These are phyloP conservation scores for Carollia perspicillata DNA, from an alignment of 2,113 vertebrate species.

Conservation along the genomic window DNA sequence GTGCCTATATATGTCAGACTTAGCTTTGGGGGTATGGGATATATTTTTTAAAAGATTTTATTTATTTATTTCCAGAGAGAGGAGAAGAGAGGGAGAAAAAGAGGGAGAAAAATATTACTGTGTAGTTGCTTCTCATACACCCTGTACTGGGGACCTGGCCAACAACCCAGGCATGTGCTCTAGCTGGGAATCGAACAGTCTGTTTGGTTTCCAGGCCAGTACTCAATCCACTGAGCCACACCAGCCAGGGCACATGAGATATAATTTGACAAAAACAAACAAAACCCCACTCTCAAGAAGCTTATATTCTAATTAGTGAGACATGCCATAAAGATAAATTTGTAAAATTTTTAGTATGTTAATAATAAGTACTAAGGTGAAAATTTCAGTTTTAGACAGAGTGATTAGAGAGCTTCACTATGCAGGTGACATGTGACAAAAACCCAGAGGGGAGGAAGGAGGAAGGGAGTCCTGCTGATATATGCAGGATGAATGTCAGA, in stretches of 20 bases:
- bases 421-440: not conserved
- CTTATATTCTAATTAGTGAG: not conserved
- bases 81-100: too few relatives aligned
- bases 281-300: not conserved
- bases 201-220: too few relatives aligned
- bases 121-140: too few relatives aligned
- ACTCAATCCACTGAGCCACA: too few relatives aligned
- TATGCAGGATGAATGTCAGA: not conserved
- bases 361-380: not conserved
- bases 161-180: too few relatives aligned
- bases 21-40: not conserved
- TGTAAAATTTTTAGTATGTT: not conserved
- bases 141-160: too few relatives aligned
- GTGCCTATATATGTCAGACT: not conserved
- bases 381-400: not conserved
- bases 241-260: too few relatives aligned
- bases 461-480: not conserved
- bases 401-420: not conserved
- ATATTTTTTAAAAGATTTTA: not conserved
- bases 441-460: not conserved
- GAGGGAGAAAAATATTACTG: too few relatives aligned
- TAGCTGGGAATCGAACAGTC: too few relatives aligned
- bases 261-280: not conserved
- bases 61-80: too few relatives aligned
- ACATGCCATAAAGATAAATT: not conserved